phyloP scores from a whole-genome alignment of 2,113 vertebrate genomes.

The Xiphophorus couchianus region DNA sequence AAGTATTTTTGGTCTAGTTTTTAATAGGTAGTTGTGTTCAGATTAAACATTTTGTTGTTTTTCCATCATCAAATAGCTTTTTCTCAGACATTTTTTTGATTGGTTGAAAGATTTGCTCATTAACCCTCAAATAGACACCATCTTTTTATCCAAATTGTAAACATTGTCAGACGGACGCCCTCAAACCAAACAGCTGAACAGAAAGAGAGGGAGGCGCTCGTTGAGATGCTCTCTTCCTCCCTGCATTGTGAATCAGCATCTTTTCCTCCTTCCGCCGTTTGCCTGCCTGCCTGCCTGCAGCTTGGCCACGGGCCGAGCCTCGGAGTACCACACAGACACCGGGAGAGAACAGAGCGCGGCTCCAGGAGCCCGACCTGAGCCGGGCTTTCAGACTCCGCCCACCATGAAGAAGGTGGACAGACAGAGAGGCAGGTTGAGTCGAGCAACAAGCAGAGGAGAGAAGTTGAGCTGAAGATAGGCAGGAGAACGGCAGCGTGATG shows the following conservation, averaged over 20 bases:
- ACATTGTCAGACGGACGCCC: constrained; percentile 5
- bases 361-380: constrained; percentile 18
- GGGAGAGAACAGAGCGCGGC: constrained; percentile 15
- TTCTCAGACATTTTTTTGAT: neutral
- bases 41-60: no score
- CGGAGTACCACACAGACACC: constrained; percentile 17
- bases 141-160: neutral
- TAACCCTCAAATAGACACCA: neutral
- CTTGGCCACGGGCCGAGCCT: constrained; percentile 47
- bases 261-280: constrained; percentile 49
- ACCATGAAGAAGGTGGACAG: constrained; percentile 20
- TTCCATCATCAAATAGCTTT: no score
- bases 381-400: constrained; percentile 19
- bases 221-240: constrained; percentile 9
- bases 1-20: neutral
- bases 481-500: constrained; percentile 4
- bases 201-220: constrained; percentile 9
- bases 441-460: neutral
- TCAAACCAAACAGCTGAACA: constrained; percentile 22
- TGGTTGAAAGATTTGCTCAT: neutral
- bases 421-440: constrained; percentile 7
- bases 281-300: constrained; percentile 39
- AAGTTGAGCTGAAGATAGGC: neutral
- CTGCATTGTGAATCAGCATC: constrained; percentile 76
- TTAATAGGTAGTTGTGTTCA: neutral